phyloP scores from a whole-genome alignment of 2,888 invertebrate species.

The Tachina grossa region DNA sequence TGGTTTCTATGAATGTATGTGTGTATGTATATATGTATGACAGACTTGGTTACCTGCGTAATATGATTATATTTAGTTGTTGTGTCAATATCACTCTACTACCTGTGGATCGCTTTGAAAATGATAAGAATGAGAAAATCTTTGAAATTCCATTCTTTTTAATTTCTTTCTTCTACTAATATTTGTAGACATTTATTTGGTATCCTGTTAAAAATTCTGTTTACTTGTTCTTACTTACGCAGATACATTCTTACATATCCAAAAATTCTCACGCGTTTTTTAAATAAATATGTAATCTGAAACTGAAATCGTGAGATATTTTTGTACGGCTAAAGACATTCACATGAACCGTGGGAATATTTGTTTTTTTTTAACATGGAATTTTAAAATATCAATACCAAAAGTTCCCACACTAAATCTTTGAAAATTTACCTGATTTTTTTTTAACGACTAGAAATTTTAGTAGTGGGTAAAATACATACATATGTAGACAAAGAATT shows the following conservation, averaged over 20 bases:
- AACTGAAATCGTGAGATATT: background rate
- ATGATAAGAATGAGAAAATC: background rate
- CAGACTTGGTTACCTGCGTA: background rate
- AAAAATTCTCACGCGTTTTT: conserved; percentile 44
- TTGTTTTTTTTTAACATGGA: background rate
- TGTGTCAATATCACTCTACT: background rate
- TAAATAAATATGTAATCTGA: background rate
- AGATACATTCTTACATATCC: background rate
- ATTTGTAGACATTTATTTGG: background rate
- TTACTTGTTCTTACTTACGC: background rate
- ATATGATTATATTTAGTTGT: background rate
- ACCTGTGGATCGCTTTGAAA: background rate
- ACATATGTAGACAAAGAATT: too few species aligned
- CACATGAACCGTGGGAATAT: conserved; percentile 7
- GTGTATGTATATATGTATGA: background rate
- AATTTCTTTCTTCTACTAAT: background rate
- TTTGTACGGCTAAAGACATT: background rate
- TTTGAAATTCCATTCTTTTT: background rate
- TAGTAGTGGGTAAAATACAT: background rate
- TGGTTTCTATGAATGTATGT: background rate
- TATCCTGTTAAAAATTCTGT: conserved; percentile 15
- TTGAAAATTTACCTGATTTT: background rate
- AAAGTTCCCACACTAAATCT: background rate
- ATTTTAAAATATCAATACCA: background rate
- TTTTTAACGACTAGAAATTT: background rate